Evolutionary conservation across 2,113 vertebrate genomes (phyloP).

Genomic region (Oenanthe melanoleuca): DNA sequence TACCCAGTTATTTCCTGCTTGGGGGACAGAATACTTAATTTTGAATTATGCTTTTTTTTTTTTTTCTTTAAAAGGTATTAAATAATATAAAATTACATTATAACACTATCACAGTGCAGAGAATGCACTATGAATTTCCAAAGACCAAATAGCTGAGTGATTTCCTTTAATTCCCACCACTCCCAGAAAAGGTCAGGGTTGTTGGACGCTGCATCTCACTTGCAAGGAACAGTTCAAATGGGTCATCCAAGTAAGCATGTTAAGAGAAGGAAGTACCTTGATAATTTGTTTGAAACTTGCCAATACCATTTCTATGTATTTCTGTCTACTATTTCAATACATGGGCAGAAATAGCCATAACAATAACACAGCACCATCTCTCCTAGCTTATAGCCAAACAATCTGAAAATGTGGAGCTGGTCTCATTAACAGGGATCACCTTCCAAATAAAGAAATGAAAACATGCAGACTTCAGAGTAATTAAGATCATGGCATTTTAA

Average conservation of each 20-base stretch:
- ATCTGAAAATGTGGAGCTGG: background rate
- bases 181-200: slow-evolving; percentile 2
- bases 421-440: background rate
- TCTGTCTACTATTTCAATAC: background rate
- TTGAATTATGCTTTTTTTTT: background rate
- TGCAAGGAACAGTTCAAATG: slow-evolving; percentile 2
- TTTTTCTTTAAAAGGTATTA: background rate
- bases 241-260: background rate
- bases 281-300: background rate
- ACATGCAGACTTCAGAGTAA: slow-evolving; percentile 7
- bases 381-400: background rate
- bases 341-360: slow-evolving; percentile 49
- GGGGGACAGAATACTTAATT: background rate
- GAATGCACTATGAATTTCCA: background rate
- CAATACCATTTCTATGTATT: background rate
- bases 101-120: background rate
- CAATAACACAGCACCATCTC: background rate
- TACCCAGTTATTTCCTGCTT: background rate
- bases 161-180: background rate
- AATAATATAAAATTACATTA: background rate
- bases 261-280: background rate
- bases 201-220: background rate
- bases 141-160: background rate
- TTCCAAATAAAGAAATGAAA: slow-evolving; percentile 52
- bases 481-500: slow-evolving; percentile 2